Base-by-base conservation (phyloP, 2,888 invertebrate species). In the Branchinecta sandiegonensis region DNA sequence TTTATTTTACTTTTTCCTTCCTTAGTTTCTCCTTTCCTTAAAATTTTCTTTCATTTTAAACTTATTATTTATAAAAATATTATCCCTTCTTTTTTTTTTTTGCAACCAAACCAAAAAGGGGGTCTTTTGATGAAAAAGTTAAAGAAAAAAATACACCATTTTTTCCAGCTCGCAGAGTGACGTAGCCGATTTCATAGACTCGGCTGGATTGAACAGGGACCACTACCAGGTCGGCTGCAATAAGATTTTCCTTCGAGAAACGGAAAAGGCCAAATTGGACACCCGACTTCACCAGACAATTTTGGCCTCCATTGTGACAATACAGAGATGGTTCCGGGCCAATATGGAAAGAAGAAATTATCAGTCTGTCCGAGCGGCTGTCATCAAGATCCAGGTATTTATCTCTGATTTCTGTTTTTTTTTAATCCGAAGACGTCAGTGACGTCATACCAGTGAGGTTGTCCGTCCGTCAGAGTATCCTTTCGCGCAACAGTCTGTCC, bases 211-310 rank as follows among this genome's bases (percentile, higher is more conserved):
- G 72, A 90, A 94, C 77, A 83, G 87, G 70, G 89, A 90, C 76
- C 93, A 94, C 78, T 93, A 92, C 80, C 94, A 95, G 79, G 82
- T 94, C 72, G 89, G 89, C 68, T 83, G 84, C 69, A 89, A 88
- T 17, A 95, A 95, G 81, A 90, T 95, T 71, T 95, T 94, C 77
- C 85, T 95, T 81, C 83, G 95, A 63, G 95, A 95, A 77, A 89
- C 90, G 47, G 94, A 95, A 78, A 94, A 95, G 79, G 85, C 91
- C 74, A 89, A 91, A 76, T 80, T 95, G 72, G 95, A 96, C 77
- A 90, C 90, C 76, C 86, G 89, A 73, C 81, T 96, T 68, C 95
- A 96, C 78, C 89, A 92, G 77, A 91, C 92, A 77, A 94, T 95
- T 73, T 90, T 95, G 85, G 87, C 89, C 68, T 88, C 91, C 74